Evolutionary conservation across 2,797 vertebrate genomes (phyloP), one percentile per base, ranked within the genome.

Genomic region (Numenius phaeopus): DNA sequence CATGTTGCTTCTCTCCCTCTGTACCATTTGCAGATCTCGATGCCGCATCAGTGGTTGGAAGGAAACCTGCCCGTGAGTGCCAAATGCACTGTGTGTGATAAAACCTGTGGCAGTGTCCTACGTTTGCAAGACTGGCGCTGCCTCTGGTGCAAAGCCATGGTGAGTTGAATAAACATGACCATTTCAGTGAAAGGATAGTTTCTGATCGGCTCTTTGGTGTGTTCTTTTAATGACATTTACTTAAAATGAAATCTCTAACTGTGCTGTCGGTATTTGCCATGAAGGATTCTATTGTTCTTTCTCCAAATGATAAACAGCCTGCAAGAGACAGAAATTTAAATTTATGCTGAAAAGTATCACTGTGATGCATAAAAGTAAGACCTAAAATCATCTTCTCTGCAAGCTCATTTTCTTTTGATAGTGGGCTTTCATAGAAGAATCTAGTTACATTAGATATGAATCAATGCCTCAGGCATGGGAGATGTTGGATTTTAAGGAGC

Each of bases 11-110:
- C 10, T 73, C 47, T 86, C 22, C 34, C 37, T 93, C 52, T 85
- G 20, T 55, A 52, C 46, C 24, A 11, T 90, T 49, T 90, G 50
- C 96, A 99, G 99, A 99, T 99, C 69, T 99, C 99, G 1, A 99
- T 99, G 99, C 99, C 99, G 21, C 99, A 99, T 93, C 99, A 99
- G 98, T 99, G 99, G 99, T 79, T 99, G 93, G 99, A 99, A 94
- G 99, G 99, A 55, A 99, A 99, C 97, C 98, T 99, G 15, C 99
- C 99, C 0, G 99, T 99, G 89, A 99, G 99, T 1, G 99, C 99
- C 12, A 99, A 99, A 86, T 99, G 99, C 91, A 98, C 98, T 0
- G 99, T 99, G 50, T 99, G 99, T 37, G 99, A 99, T 81, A 99
- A 99, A 97, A 99, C 99, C 1, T 99, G 99, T 6, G 99, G 99